phyloP scores from a whole-genome alignment of 2,113 vertebrate species.

The Nannobrachium achirus region DNA sequence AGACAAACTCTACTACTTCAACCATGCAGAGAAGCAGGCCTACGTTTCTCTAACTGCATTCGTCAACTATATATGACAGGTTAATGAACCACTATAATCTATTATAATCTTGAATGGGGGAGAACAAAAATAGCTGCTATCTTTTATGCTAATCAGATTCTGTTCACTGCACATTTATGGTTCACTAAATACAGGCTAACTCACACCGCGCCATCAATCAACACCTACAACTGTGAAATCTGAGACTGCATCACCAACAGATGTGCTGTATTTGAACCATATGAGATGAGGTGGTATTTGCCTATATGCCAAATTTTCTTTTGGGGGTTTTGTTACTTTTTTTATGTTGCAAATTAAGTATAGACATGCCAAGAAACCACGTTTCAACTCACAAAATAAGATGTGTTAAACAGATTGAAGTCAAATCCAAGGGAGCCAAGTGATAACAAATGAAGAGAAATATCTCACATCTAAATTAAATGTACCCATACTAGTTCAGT shows the following conservation, averaged over 20 bases:
- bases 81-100: conserved; percentile 1
- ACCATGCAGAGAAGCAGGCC: neutral
- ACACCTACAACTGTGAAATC: conserved; percentile 1
- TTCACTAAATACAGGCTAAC: conserved; percentile 1
- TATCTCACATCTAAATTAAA: too few species aligned
- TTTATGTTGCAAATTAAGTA: neutral
- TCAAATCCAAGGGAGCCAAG: too few species aligned
- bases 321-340: too few species aligned
- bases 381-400: neutral
- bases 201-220: conserved; percentile 8
- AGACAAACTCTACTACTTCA: neutral
- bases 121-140: neutral
- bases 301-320: neutral
- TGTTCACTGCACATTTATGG: neutral
- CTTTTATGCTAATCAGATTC: neutral
- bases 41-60: neutral
- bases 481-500: too few species aligned
- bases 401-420: neutral
- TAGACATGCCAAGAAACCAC: neutral
- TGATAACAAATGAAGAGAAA: too few species aligned
- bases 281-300: neutral
- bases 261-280: conserved; percentile 1
- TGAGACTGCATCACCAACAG: neutral
- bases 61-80: neutral
- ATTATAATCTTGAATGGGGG: neutral